These are phyloP conservation scores for Acronicta alni DNA, from an alignment of 2,888 invertebrate genomes.

Conservation along the genomic window DNA sequence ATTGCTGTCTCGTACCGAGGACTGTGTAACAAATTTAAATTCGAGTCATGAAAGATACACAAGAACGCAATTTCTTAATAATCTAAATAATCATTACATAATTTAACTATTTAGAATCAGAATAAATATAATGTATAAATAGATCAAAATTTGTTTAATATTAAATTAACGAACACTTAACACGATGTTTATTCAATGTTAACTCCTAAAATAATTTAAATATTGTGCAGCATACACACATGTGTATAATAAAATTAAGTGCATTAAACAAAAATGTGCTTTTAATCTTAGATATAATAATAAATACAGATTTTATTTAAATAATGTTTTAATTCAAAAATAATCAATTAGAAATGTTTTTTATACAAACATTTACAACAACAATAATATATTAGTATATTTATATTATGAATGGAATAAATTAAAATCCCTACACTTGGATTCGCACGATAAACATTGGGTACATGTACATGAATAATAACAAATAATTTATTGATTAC, in stretches of 20 bases:
- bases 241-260: background rate
- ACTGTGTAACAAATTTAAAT: too few relatives aligned
- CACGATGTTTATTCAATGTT: background rate
- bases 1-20: too few relatives aligned
- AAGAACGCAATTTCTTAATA: background rate
- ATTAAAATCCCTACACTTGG: too few relatives aligned
- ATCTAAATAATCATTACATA: background rate
- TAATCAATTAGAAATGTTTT: conserved; percentile 3
- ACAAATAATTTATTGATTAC: too few relatives aligned
- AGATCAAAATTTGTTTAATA: background rate
- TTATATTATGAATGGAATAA: too few relatives aligned
- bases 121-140: background rate
- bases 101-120: background rate
- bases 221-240: background rate
- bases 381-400: conserved; percentile 17
- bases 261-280: conserved; percentile 2
- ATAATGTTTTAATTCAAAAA: background rate
- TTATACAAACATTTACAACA: conserved; percentile 11
- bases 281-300: conserved; percentile 4
- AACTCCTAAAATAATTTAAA: background rate
- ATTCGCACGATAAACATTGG: conserved; percentile 1
- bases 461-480: conserved; percentile 1
- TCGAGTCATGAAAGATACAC: background rate
- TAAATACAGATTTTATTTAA: conserved; percentile 4
- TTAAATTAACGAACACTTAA: conserved; percentile 1